Evolutionary conservation across 2,113 vertebrate genomes (phyloP), one percentile per base, ranked within the genome.

Genomic region (Aptenodytes forsteri): DNA sequence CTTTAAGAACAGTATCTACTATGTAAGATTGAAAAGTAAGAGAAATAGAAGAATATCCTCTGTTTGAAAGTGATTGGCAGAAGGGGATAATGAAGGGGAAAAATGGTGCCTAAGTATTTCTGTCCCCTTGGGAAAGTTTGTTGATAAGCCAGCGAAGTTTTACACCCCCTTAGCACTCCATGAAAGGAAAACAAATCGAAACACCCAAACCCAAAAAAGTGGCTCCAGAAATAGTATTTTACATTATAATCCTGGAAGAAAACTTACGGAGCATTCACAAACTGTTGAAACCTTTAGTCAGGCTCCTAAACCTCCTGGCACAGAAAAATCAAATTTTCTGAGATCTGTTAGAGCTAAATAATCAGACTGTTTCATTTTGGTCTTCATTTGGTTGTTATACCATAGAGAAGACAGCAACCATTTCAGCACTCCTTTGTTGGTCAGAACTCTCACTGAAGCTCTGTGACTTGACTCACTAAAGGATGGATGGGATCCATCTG

Each of bases 41-140:
- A 95, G 84, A 87, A 92, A 95, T 6, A 83, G 78, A 96, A 89
- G 55, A 89, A 84, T 27, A 65, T 47, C 27, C 81, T 94, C 29
- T 12, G 32, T 34, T 62, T n/a, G 65, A 47, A 66, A 95, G 76
- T 32, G 36, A 76, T 22, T 73, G 77, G 66, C 40, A 89, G 77
- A 72, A 80, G 49, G 65, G 55, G 65, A 78, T 20, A 71, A 79
- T 2, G 50, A 71, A 71, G 8, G 46, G 29, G 11, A 22, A 75
- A 67, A 95, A 85, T 5, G 56, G n/a, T 77, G 36, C 40, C 44
- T 38, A 38, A 46, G 26, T 13, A 62, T 36, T 85, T n/a, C 52
- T 87, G 26, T 34, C 8, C 64, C 62, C 30, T 47, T 70, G n/a
- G 76, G 40, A 86, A 77, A 72, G n/a, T 34, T 36, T 75, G 42